Evolutionary conservation across 2,113 vertebrate genomes (phyloP).

Genomic region (Prunella himalayana): DNA sequence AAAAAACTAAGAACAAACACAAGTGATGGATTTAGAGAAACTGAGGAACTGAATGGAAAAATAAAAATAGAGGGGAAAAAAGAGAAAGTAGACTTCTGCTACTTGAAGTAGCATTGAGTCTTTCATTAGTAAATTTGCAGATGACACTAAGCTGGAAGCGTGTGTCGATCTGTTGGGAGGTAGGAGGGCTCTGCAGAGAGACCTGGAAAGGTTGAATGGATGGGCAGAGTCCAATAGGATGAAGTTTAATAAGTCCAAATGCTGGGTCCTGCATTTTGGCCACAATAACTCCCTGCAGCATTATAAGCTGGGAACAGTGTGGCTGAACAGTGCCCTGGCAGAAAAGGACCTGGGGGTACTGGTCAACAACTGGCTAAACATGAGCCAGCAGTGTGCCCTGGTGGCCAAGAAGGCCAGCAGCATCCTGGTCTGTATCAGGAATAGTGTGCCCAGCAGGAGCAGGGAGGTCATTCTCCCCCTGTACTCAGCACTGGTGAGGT

Average conservation of each 20-base stretch:
- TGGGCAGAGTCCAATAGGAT: neutral
- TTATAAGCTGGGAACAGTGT: neutral
- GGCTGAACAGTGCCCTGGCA: neutral
- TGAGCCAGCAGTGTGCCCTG: neutral
- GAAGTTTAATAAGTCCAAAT: neutral
- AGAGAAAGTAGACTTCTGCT: neutral
- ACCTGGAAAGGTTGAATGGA: neutral
- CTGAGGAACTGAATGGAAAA: neutral
- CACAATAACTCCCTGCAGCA: rapidly evolving
- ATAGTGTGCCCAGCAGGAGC: neutral
- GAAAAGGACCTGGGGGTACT: neutral
- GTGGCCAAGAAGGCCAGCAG: no score
- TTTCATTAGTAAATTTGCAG: neutral
- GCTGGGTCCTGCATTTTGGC: neutral
- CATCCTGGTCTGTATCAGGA: neutral
- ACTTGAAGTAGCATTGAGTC: neutral
- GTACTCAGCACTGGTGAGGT: rapidly evolving
- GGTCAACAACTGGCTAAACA: neutral
- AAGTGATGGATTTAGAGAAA: neutral
- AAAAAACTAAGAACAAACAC: neutral
- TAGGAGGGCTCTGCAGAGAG: neutral
- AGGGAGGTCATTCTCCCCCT: neutral
- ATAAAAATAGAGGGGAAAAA: rapidly evolving
- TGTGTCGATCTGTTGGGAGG: neutral
- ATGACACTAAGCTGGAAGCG: neutral